Percentiles rank a stretch among this genome's conserved stretches.
Conservation (phyloP, 2,113 vertebrate genomes). For the Murina feae region DNA sequence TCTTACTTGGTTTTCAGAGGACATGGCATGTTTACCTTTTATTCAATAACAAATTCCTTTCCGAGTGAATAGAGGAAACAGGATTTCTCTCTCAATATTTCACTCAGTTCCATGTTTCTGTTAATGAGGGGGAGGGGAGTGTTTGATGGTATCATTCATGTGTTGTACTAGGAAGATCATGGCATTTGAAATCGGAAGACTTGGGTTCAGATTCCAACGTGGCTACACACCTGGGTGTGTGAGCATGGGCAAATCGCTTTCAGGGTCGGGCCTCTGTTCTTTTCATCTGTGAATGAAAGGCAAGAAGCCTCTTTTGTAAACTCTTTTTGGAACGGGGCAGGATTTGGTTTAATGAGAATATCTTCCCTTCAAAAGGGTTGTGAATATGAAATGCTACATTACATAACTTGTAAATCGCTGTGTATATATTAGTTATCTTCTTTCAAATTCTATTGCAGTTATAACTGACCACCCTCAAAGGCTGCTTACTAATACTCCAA, state of each 20-base stretch:
- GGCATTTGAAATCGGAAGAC: neutral
- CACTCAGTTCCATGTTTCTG: neutral
- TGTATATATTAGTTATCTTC: neutral
- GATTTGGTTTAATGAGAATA: neutral
- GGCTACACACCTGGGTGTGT: neutral
- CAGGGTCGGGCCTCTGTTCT: neutral
- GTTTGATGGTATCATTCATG: neutral
- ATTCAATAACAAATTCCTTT: slow-evolving; percentile 52
- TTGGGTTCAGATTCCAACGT: neutral
- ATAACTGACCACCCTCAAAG: neutral
- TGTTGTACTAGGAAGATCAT: neutral
- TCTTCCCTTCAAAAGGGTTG: neutral
- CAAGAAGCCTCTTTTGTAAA: neutral
- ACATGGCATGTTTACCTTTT: slow-evolving; percentile 34
- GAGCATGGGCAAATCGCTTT: too few relatives aligned
- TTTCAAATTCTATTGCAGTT: neutral
- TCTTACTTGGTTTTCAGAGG: slow-evolving; percentile 33
- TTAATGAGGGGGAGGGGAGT: neutral
- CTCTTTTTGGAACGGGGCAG: slow-evolving; percentile 4
- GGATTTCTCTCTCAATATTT: slow-evolving; percentile 15
- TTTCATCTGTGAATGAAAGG: neutral
- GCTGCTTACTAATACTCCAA: neutral
- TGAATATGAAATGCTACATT: neutral
- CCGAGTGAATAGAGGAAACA: neutral
- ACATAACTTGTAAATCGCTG: neutral